phyloP scores from a whole-genome alignment of 2,113 vertebrate species.

The Okapia johnstoni region DNA sequence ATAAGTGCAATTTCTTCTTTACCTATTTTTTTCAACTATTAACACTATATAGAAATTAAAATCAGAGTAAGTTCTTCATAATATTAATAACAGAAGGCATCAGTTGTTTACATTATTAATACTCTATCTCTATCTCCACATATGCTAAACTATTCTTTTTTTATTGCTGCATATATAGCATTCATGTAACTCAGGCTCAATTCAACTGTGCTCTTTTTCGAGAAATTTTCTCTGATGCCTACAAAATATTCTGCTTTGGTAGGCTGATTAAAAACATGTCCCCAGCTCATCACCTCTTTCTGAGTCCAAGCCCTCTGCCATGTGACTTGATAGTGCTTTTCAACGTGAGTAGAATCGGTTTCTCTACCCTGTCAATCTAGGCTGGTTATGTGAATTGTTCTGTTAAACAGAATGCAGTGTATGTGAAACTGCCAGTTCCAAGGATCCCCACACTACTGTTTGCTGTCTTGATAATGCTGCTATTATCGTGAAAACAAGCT shows the following conservation, averaged over 20 bases:
- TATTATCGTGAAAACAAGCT: background rate
- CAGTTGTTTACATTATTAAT: background rate
- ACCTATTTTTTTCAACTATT: background rate
- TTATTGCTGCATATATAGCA: background rate
- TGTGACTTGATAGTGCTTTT: background rate
- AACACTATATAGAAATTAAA: background rate
- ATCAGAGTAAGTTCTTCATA: background rate
- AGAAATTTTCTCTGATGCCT: background rate
- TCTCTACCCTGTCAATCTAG: background rate
- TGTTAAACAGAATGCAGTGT: background rate
- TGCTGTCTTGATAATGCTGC: background rate
- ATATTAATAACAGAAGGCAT: background rate
- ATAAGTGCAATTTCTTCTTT: conserved; percentile 15
- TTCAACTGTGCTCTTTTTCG: background rate
- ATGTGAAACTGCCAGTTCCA: background rate
- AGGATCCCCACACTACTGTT: background rate
- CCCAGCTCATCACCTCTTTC: background rate
- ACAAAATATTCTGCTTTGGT: background rate
- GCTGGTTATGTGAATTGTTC: background rate
- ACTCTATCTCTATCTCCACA: background rate
- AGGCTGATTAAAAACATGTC: background rate
- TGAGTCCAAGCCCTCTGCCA: background rate
- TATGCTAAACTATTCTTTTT: background rate
- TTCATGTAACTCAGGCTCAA: background rate
- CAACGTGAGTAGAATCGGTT: background rate